A percentile compares a stretch with the other conserved stretches of the same genome.
Conservation (phyloP, 2,888 invertebrate species). For the Cylloceria caligata region DNA sequence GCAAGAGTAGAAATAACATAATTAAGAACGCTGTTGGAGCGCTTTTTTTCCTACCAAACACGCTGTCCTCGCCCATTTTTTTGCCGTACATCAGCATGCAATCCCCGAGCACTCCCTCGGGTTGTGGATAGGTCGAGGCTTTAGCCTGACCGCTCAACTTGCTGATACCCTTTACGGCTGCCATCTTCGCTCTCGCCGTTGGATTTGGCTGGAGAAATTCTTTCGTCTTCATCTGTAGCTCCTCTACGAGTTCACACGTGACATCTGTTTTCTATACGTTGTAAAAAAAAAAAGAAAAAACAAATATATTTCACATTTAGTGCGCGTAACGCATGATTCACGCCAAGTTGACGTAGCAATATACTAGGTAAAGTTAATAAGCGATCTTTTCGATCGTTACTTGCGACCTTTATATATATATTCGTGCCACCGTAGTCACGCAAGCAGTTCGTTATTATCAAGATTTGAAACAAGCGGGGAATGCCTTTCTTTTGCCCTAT, state of each 20-base stretch:
- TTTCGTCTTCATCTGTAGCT: constrained; percentile 98
- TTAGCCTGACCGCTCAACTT: constrained; percentile 98
- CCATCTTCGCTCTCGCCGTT: constrained; percentile 97
- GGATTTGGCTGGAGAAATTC: constrained; percentile 99
- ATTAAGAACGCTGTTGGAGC: constrained; percentile 21
- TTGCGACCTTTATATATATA: constrained; percentile 14
- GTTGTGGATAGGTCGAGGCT: constrained; percentile 98
- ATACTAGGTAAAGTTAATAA: constrained; percentile 8
- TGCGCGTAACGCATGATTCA: constrained; percentile 4
- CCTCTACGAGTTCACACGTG: constrained; percentile 98
- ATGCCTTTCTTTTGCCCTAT: neutral
- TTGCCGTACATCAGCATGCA: constrained; percentile 98
- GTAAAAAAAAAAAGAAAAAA: constrained; percentile 47
- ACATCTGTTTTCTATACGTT: constrained; percentile 96
- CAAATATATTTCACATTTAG: constrained; percentile 30
- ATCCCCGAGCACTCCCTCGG: constrained; percentile 98
- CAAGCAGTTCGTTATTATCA: constrained; percentile 15
- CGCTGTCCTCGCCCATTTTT: constrained; percentile 97
- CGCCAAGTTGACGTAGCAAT: neutral
- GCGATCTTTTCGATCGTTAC: constrained; percentile 40
- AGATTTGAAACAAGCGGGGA: constrained; percentile 21
- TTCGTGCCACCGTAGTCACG: constrained; percentile 28
- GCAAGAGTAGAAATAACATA: neutral
- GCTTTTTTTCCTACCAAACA: constrained; percentile 90
- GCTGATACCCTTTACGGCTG: constrained; percentile 97